Evolutionary conservation across 1,140 invertebrate species (phyloP).

Genomic region (Phocides pigmalion): DNA sequence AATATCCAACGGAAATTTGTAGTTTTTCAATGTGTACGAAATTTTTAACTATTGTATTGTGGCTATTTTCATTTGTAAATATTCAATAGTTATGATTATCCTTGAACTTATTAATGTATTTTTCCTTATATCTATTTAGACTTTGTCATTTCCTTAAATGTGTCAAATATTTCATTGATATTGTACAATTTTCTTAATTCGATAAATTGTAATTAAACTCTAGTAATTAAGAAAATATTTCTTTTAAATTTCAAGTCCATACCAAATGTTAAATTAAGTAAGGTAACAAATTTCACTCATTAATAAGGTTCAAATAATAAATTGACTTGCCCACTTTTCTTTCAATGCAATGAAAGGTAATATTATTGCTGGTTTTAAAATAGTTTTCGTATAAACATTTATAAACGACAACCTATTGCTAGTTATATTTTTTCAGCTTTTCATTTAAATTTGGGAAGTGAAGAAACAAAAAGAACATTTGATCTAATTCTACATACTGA

Average conservation of each 20-base stretch:
- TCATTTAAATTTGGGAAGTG: too few relatives aligned
- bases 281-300: conserved; percentile 9
- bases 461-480: too few relatives aligned
- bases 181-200: conserved; percentile 30
- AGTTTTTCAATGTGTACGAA: conserved; percentile 39
- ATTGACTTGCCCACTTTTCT: conserved; percentile 9
- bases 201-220: conserved; percentile 28
- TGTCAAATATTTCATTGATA: conserved; percentile 20
- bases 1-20: conserved; percentile 36
- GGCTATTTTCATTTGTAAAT: conserved; percentile 50
- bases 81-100: conserved; percentile 41
- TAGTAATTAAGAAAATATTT: conserved; percentile 35
- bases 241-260: conserved; percentile 40
- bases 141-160: conserved; percentile 41
- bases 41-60: conserved; percentile 37
- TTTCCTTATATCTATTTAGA: conserved; percentile 15
- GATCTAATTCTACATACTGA: too few relatives aligned
- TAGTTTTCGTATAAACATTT: too few relatives aligned
- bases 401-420: too few relatives aligned
- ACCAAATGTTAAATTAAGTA: conserved; percentile 48
- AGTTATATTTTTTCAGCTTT: too few relatives aligned
- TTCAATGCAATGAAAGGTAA: background rate
- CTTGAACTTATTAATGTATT: background rate
- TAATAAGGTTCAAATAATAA: background rate
- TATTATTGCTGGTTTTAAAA: too few relatives aligned